These are phyloP conservation scores for Pangasianodon hypophthalmus DNA, from an alignment of 2,113 vertebrate genomes.

Conservation along the genomic window DNA sequence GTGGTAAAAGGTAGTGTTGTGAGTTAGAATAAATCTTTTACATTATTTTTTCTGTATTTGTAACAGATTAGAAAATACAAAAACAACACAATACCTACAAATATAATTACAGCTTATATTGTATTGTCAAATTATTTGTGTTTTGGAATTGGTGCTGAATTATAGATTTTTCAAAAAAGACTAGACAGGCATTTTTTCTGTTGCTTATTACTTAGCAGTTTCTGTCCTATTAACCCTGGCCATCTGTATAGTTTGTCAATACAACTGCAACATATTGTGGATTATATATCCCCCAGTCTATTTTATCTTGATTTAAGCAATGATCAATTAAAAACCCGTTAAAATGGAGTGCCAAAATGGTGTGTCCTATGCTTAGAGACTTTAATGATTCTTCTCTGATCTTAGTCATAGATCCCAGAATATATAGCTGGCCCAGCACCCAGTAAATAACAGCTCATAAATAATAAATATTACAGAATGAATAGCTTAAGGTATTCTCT, in stretches of 20 bases:
- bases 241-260: neutral
- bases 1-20: neutral
- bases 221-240: neutral
- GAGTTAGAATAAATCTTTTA: neutral
- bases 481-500: neutral
- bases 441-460: neutral
- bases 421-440: neutral
- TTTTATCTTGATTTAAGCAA: neutral
- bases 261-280: neutral
- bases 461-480: neutral
- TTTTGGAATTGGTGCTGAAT: neutral
- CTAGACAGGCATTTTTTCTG: neutral
- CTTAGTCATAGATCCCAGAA: neutral
- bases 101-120: neutral
- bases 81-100: neutral
- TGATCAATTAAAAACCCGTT: neutral
- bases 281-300: neutral
- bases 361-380: neutral
- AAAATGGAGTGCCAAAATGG: neutral
- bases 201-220: neutral
- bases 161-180: neutral
- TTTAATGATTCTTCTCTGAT: neutral
- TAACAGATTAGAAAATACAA: neutral
- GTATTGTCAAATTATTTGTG: neutral
- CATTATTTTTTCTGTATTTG: neutral